A percentile compares a stretch with the other conserved stretches of the same genome.
Conservation (phyloP, 2,113 vertebrate genomes). For the Pungitius pungitius region DNA sequence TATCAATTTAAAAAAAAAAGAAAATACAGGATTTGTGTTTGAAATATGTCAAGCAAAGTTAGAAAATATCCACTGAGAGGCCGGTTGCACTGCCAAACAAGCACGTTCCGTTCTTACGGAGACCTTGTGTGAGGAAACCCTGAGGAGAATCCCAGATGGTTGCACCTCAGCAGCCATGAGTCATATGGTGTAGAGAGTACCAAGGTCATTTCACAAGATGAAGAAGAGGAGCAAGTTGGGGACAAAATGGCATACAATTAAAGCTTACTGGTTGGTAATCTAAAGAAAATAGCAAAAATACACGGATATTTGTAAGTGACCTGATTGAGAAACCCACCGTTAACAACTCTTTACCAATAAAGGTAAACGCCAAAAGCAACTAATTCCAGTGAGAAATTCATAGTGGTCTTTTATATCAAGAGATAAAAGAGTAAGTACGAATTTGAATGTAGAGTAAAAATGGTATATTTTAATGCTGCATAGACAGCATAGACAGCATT, state of each 20-base stretch:
- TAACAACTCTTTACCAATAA: not conserved
- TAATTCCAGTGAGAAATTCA: not conserved
- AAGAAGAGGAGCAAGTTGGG: conserved; percentile 6
- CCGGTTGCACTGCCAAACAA: conserved; percentile 20
- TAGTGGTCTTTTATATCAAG: too few relatives aligned
- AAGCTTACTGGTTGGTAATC: not conserved
- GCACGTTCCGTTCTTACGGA: conserved; percentile 21
- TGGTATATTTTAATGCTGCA: too few relatives aligned
- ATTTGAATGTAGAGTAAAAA: too few relatives aligned
- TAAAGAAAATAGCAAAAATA: not conserved
- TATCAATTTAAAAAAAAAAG: conserved; percentile 12
- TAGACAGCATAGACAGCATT: too few relatives aligned
- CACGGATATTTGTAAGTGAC: not conserved
- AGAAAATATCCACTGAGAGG: not conserved
- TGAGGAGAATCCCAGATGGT: conserved; percentile 64
- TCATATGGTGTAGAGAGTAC: conserved; percentile 37
- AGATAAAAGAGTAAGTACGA: too few relatives aligned
- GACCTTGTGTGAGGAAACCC: conserved; percentile 48
- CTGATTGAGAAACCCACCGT: not conserved
- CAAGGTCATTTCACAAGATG: conserved; percentile 48
- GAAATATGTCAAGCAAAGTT: not conserved
- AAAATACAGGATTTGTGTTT: not conserved
- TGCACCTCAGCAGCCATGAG: conserved; percentile 54
- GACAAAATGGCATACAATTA: not conserved
- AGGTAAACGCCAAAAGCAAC: not conserved